phyloP scores from a whole-genome alignment of 2,888 invertebrate species.

The Conus canariensis region DNA sequence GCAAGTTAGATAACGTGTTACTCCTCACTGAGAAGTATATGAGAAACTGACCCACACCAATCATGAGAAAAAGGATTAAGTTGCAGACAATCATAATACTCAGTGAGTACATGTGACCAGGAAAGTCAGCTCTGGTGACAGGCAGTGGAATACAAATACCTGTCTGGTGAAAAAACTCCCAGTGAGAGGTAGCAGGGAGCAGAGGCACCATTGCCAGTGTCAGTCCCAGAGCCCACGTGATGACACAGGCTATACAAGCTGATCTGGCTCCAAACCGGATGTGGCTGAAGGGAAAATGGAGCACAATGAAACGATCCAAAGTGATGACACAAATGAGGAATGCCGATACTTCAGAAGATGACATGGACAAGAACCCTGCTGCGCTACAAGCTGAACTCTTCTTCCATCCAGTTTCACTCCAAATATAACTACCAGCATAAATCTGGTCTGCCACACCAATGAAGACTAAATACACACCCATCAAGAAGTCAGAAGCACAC shows the following conservation, averaged over 20 bases:
- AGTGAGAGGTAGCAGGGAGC: conserved; percentile 34
- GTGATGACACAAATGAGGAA: conserved; percentile 44
- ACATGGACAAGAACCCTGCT: conserved; percentile 42
- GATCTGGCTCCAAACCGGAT: not conserved
- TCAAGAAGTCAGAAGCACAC: not conserved
- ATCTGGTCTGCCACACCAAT: conserved; percentile 44
- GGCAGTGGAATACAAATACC: conserved; percentile 46
- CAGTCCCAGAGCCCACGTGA: conserved; percentile 34
- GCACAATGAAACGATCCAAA: not conserved
- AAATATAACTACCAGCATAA: conserved; percentile 38
- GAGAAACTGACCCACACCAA: conserved; percentile 38
- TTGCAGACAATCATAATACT: conserved; percentile 42
- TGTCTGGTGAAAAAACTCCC: conserved; percentile 42
- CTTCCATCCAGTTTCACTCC: conserved; percentile 35
- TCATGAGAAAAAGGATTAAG: conserved; percentile 36
- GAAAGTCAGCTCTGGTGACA: conserved; percentile 33
- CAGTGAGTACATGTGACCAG: conserved; percentile 39
- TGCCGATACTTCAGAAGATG: conserved; percentile 42
- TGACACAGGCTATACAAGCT: conserved; percentile 22
- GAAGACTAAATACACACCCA: conserved; percentile 42
- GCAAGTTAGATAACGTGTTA: not conserved
- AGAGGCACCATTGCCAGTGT: conserved; percentile 39
- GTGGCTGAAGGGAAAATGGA: too few relatives aligned
- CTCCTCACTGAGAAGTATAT: conserved; percentile 40
- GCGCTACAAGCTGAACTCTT: conserved; percentile 34